Evolutionary conservation across 2,888 invertebrate genomes (phyloP).

Genomic region (Leptothorax acervorum): DNA sequence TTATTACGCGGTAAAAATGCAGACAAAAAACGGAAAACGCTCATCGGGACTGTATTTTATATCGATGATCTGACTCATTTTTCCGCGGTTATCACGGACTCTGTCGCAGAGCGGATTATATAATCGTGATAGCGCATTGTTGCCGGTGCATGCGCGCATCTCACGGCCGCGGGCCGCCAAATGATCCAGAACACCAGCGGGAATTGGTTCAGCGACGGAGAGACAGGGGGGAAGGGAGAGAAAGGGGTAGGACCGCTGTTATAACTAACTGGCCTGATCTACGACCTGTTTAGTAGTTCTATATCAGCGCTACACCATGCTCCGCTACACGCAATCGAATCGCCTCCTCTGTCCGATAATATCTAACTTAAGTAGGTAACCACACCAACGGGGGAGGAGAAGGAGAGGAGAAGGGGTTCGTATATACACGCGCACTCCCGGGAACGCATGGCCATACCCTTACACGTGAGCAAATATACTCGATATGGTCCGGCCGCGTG

Average conservation of each 20-base stretch:
- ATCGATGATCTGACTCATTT: conserved; percentile 29
- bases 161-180: conserved; percentile 84
- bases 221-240: conserved; percentile 28
- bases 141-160: conserved; percentile 79
- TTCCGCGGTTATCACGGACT: conserved; percentile 59
- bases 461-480: conserved; percentile 57
- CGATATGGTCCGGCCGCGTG: conserved; percentile 64
- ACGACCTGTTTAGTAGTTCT: conserved; percentile 85
- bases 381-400: neutral
- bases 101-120: conserved; percentile 67
- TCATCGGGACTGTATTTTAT: neutral
- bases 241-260: conserved; percentile 70
- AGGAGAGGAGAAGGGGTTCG: neutral
- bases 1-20: conserved; percentile 18
- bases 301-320: conserved; percentile 82
- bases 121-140: conserved; percentile 77
- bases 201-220: conserved; percentile 82
- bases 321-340: conserved; percentile 76
- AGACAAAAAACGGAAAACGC: neutral
- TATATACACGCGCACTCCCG: neutral
- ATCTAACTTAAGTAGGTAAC: conserved; percentile 77
- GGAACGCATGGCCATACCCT: conserved; percentile 22
- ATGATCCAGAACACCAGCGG: conserved; percentile 85
- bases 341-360: conserved; percentile 75
- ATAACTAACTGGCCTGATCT: conserved; percentile 85